These are phyloP conservation scores for Orchestia grillus DNA, from an alignment of 1,140 invertebrate species.

Conservation along the genomic window DNA sequence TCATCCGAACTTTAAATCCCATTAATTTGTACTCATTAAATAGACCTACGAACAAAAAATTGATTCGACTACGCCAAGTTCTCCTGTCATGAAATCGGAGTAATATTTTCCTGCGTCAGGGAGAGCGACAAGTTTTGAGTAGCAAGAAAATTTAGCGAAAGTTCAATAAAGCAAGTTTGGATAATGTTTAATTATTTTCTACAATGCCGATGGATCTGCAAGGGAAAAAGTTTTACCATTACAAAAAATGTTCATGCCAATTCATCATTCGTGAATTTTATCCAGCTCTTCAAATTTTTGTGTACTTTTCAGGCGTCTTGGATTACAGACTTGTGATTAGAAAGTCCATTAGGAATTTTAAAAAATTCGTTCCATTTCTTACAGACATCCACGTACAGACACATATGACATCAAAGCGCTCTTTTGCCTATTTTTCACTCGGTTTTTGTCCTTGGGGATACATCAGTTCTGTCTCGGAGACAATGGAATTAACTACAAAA, in stretches of 20 bases:
- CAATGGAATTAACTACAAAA: slow-evolving; percentile 9
- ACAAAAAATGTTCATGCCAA: neutral
- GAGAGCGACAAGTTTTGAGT: no score
- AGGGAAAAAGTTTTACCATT: neutral
- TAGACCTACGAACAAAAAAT: no score
- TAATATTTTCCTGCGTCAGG: no score
- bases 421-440: neutral
- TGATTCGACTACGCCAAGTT: no score
- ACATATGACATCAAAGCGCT: neutral
- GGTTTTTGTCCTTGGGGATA: neutral
- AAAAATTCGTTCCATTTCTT: neutral
- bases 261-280: neutral
- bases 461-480: neutral
- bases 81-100: no score
- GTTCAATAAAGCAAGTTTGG: no score
- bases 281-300: neutral
- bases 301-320: neutral
- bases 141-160: no score
- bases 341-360: neutral
- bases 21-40: no score
- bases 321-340: neutral
- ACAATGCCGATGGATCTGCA: no score
- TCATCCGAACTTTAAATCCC: no score
- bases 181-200: no score
- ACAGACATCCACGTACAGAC: neutral